Evolutionary conservation across 2,797 vertebrate genomes (phyloP), one percentile per base, ranked within the genome.

Genomic region (Pangasius krempfi): DNA sequence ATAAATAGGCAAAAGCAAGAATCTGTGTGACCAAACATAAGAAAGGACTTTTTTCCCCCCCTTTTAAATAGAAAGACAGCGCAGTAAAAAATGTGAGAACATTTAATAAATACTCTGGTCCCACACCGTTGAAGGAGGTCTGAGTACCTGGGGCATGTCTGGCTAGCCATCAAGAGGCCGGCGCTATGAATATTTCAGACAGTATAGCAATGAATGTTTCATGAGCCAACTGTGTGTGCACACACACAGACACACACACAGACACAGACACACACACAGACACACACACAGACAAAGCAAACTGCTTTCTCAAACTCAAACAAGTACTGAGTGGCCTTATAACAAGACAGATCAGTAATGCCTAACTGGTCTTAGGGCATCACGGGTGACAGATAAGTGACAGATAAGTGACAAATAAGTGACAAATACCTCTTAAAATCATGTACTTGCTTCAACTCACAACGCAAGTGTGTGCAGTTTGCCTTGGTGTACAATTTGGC

Each of bases 111-210:
- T 40, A 78, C 44, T 64, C 20, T 33, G 6, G 81, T 50, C 18
- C 30, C 27, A 14, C 20, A 75, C 44, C 44, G 87, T 50, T 68
- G 83, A 70, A 56, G 85, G 84, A 58, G 85, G 1, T 58, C 4
- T 52, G 80, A 50, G 47, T 64, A 90, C 89, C 89, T 84, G 83
- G 58, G 87, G 90, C 86, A 58, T 85, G 82, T 91, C 84, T 66
- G 90, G 87, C n/a, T 80, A 87, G 54, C 54, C 56, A n/a, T 87
- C 87, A 90, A 83, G 89, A 88, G 83, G 68, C 50, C 20, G n/a
- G 50, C 20, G 50, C 66, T 88, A 91, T 92, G 87, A 92, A 92
- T 91, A 90, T 90, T 92, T 92, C 86, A 92, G 72, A 79, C 78
- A 5, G 90, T 83, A 66, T 52, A 83, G 88, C 47, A 33, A 89